phyloP scores from a whole-genome alignment of 2,888 invertebrate species.

The Thymelicus lineola region DNA sequence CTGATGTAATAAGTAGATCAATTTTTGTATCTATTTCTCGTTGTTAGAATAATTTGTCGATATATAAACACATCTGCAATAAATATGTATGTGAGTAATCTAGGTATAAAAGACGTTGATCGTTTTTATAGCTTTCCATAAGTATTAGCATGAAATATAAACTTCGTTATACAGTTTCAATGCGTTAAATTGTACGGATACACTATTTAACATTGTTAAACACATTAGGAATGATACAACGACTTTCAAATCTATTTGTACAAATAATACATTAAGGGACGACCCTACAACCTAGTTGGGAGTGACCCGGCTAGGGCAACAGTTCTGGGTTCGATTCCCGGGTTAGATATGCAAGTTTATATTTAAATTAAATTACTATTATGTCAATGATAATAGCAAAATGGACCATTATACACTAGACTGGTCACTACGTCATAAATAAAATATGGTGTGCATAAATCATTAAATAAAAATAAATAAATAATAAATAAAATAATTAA shows the following conservation, averaged over 20 bases:
- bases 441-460: no score
- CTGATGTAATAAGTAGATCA: conserved; percentile 29
- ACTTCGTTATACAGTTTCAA: not conserved
- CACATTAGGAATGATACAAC: not conserved
- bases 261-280: not conserved
- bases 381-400: not conserved
- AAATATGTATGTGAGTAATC: not conserved
- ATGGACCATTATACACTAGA: conserved; percentile 13
- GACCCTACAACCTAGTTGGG: no score
- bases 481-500: no score
- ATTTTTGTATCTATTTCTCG: conserved; percentile 21
- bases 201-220: not conserved
- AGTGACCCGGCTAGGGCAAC: no score
- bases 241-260: not conserved
- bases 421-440: conserved; percentile 3
- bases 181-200: not conserved
- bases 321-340: not conserved
- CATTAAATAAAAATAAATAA: no score
- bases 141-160: not conserved
- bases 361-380: not conserved
- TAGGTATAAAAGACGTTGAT: conserved; percentile 3
- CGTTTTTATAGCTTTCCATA: not conserved
- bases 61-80: not conserved
- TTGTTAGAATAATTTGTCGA: conserved; percentile 15
- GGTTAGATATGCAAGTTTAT: not conserved